Evolutionary conservation across 2,888 invertebrate genomes (phyloP).

Genomic region (Lissonota sp.): DNA sequence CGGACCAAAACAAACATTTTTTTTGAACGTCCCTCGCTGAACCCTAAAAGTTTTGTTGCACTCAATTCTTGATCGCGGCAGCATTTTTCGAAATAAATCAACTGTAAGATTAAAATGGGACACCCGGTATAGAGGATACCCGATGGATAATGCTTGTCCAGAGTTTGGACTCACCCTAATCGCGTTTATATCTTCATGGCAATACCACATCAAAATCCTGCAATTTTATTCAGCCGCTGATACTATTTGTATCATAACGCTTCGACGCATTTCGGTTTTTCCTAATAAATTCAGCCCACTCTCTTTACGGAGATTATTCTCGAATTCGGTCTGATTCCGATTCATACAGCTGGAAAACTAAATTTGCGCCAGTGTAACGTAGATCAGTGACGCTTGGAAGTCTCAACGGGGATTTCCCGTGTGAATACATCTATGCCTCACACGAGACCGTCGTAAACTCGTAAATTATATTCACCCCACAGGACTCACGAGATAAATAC

Average conservation of each 20-base stretch:
- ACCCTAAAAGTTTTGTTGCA: too few relatives aligned
- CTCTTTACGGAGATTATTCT: slow-evolving; percentile 37
- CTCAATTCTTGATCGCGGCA: too few relatives aligned
- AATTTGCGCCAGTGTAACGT: slow-evolving; percentile 42
- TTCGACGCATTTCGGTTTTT: slow-evolving; percentile 10
- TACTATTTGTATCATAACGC: not conserved
- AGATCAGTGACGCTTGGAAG: slow-evolving; percentile 14
- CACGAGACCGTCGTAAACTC: slow-evolving; percentile 38
- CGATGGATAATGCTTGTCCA: too few relatives aligned
- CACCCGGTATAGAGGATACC: not conserved
- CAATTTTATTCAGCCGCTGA: not conserved
- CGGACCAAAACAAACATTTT: too few relatives aligned
- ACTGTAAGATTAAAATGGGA: too few relatives aligned
- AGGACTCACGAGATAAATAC: slow-evolving; percentile 3
- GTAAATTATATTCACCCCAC: slow-evolving; percentile 45
- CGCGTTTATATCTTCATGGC: too few relatives aligned
- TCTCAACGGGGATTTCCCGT: slow-evolving; percentile 32
- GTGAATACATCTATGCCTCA: slow-evolving; percentile 22
- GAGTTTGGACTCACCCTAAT: too few relatives aligned
- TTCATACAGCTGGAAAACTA: slow-evolving; percentile 56
- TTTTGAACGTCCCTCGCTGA: too few relatives aligned
- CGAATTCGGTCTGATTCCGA: slow-evolving; percentile 47
- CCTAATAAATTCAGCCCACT: slow-evolving; percentile 38
- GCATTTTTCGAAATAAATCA: too few relatives aligned
- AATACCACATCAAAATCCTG: too few relatives aligned